Conservation (phyloP, 1,140 invertebrate genomes). For the Apolygus lucorum region DNA sequence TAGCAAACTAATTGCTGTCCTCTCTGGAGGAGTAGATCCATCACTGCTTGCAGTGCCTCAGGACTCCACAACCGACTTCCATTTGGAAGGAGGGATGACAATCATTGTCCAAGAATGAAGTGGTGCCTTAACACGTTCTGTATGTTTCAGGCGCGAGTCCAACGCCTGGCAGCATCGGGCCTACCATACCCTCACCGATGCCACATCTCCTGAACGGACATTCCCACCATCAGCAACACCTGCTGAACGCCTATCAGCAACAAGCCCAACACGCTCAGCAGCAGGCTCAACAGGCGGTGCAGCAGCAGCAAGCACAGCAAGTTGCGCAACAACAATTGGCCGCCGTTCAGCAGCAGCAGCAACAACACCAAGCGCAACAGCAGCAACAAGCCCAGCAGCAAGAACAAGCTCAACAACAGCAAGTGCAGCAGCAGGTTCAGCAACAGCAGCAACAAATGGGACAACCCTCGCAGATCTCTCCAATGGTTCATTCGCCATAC, state of each 20-base stretch:
- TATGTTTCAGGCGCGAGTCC: constrained; percentile 17
- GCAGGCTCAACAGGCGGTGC: no score
- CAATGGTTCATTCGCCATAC: constrained; percentile 7
- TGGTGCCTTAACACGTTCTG: no score
- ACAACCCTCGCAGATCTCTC: constrained; percentile 12
- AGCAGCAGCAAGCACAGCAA: background rate
- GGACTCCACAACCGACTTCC: no score
- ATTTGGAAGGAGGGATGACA: no score
- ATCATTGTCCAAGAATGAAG: no score
- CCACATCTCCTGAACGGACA: constrained; percentile 52
- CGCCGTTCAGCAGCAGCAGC: constrained; percentile 24
- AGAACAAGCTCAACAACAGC: constrained; percentile 27
- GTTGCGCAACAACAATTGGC: background rate
- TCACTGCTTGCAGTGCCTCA: no score
- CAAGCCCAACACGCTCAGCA: constrained; percentile 27
- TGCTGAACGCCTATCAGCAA: constrained; percentile 49
- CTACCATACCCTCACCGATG: constrained; percentile 20
- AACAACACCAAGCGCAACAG: constrained; percentile 26
- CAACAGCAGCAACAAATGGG: constrained; percentile 25
- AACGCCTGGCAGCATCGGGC: constrained; percentile 12
- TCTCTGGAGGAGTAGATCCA: no score
- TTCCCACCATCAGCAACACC: constrained; percentile 40
- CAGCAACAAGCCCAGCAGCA: constrained; percentile 28
- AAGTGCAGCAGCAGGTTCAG: constrained; percentile 27
- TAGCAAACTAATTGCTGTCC: no score